Base-by-base conservation (phyloP, 2,797 vertebrate genomes). In the Fringilla coelebs region DNA sequence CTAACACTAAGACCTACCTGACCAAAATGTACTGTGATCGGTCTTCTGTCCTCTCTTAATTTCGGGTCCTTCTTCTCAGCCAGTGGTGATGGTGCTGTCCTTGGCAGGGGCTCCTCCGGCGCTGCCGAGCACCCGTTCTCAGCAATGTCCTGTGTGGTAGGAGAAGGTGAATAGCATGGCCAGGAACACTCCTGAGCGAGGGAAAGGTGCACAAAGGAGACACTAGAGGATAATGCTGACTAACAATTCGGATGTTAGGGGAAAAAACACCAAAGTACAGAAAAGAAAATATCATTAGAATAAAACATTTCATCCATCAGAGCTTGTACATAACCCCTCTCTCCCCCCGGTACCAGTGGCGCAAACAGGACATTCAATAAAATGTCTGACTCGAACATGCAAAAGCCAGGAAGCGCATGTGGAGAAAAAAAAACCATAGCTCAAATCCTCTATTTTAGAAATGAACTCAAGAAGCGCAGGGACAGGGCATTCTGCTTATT, bases 1-100 rank as follows among this genome's bases (percentile, higher is more conserved):
- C 29, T 70, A 45, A 22, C 36, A 11, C 32, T 14, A 34, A 48
- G 48, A 95, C 98, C 40, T 96, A 99, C 99, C 98, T 99, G 99
- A 87, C 99, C 99, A 90, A 99, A 99, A 94, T 99, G 99, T 45
- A 99, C 98, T 14, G 99, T 99, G 97, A 99, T 98, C 38, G 99
- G 99, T 65, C 98, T 97, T 51, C 98, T 98, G 80, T 99, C 98
- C 28, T 99, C 99, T 29, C 96, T 97, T 11, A 97, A 71, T 18
- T 97, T 98, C 0, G 96, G 96, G 85, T 99, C 99, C 88, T 98
- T 98, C 91, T 98, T 98, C 24, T 98, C 98, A 2, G 67, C 88
- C 67, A 98, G 75, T 0, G 98, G 98, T 4, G 98, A 98, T 0
- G 97, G 98, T 0, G 91, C 94, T 1, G 95, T 88, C 94, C 96